Evolutionary conservation across 35 echinoderm and acorn worm genomes (phyloP), one percentile per base, ranked within the genome.

Genomic region (Eucidaris tribuloides): DNA sequence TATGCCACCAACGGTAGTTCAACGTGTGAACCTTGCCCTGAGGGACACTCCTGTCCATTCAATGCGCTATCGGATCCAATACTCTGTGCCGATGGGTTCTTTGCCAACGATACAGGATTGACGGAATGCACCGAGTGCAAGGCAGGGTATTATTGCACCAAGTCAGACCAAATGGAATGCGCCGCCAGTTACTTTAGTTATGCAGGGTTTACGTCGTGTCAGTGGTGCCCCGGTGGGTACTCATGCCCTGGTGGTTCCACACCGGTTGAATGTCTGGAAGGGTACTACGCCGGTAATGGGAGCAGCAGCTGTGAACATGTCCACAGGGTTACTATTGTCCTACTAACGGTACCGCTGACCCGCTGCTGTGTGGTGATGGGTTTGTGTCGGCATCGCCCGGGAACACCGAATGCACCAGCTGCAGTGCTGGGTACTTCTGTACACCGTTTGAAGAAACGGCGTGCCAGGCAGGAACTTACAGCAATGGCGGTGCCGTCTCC

Each of bases 111-210:
- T 2, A 82, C 60, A 70, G 82, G 82, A 34, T 46, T 62, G 20
- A 59, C 32, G 23, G 54, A 45, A 7, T 96, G 92, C 27, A 83
- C 58, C 18, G 55, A 96, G 59, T 94, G 92, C 72, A 62, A 31
- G 42, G 57, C 87, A 46, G 87, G 87, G n/a, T 90, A 90, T 58
- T 98, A 89, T 33, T 98, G 95, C 72, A 83, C 90, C 4, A 15
- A 46, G 2, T 90, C 77, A 7, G 62, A 52, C 11, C 25, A 90
- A 24, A 82, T 42, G 7, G 20, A 78, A 19, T 98, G 95, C 83
- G 56, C 42, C 19, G 18, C 83, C 25, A 86, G 90, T 14, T 90
- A 76, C 41, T 98, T 90, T 74, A 93, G 90, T 80, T 72, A 78
- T 34, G 86, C 65, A 4, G 83, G 90, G n/a, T 78, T 82, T 37